These are phyloP conservation scores for Epirrhoe tristata DNA, from an alignment of 2,888 invertebrate species.

Conservation along the genomic window DNA sequence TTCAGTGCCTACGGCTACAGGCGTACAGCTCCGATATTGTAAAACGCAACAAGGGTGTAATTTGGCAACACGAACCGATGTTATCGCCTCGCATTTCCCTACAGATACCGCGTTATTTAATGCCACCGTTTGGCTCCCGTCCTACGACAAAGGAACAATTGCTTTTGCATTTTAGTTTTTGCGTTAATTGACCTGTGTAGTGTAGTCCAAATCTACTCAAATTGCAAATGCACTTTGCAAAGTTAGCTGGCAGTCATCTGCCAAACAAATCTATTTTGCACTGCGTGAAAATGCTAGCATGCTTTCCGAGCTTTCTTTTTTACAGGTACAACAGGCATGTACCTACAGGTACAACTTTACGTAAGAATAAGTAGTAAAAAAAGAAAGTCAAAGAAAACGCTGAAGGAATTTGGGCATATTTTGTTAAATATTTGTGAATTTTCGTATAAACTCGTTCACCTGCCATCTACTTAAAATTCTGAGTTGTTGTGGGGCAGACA, in stretches of 20 bases:
- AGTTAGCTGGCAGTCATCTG: slow-evolving; percentile 19
- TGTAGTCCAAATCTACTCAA: slow-evolving; percentile 21
- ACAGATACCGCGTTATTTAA: slow-evolving; percentile 81
- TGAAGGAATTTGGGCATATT: slow-evolving; percentile 61
- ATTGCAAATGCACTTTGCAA: slow-evolving; percentile 27
- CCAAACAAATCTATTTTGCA: slow-evolving; percentile 17
- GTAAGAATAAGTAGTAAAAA: not conserved
- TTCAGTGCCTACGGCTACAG: slow-evolving; percentile 31
- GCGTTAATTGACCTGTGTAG: slow-evolving; percentile 53
- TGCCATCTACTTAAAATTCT: slow-evolving; percentile 77
- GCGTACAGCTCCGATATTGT: slow-evolving; percentile 62
- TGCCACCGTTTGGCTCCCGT: slow-evolving; percentile 72
- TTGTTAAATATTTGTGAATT: slow-evolving; percentile 69
- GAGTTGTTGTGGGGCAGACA: slow-evolving; percentile 65
- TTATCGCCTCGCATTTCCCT: slow-evolving; percentile 75
- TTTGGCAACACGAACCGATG: slow-evolving; percentile 79
- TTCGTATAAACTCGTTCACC: slow-evolving; percentile 70
- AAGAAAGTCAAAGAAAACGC: slow-evolving; percentile 9
- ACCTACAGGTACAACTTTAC: not conserved
- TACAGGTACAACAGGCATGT: no score
- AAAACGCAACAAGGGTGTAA: slow-evolving; percentile 79
- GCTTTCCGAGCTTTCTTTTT: no score
- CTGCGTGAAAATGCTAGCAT: slow-evolving; percentile 2
- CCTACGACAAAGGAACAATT: slow-evolving; percentile 59
- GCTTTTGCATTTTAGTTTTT: slow-evolving; percentile 54